Evolutionary conservation across 2,888 invertebrate species (phyloP), one percentile per base, ranked within the genome.

Genomic region (Cosmopolites sordidus): DNA sequence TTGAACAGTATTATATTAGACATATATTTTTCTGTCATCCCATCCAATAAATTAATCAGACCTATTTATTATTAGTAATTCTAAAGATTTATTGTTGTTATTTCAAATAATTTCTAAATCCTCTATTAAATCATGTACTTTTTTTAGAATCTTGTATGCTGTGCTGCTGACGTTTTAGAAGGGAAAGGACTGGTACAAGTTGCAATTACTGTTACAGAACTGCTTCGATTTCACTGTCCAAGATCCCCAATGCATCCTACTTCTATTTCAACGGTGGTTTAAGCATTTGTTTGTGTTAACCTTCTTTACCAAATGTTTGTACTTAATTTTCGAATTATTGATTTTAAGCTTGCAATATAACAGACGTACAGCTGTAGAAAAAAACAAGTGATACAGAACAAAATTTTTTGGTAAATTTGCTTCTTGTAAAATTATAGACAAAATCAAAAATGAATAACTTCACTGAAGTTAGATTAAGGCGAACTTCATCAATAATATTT

Each of bases 151-250:
- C 80, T 93, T 64, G 83, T 93, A 70, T 94, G 94, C 76, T 90
- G 91, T 72, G 85, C 93, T 30, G 87, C 91, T 29, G 94, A 94
- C 74, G 89, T 95, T n/a, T 77, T 95, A 40, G 93, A 93, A 75
- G 92, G 92, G 51, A 87, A 92, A 69, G 89, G 89, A 1, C 82
- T 89, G 11, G 88, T 91, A 1, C 87, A 92, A 70, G 86, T 94
- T 16, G 92, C 93, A 43, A 86, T 91, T 59, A 94, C 94, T 0
- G 92, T 94, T 16, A 83, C 86, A 1, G 92, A 92, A 72, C 76
- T 94, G 12, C 79, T 92, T 45, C 80, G 87, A 58, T 81, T 89
- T 70, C 81, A 86, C 63, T 77, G 78, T 43, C 71, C 72, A 5
- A 70, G 68, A 61, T 75, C 75, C 50, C 74, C 75, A 9, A 43